Conservation (phyloP, 2,888 invertebrate species). For the Scaptomyza reducta region DNA sequence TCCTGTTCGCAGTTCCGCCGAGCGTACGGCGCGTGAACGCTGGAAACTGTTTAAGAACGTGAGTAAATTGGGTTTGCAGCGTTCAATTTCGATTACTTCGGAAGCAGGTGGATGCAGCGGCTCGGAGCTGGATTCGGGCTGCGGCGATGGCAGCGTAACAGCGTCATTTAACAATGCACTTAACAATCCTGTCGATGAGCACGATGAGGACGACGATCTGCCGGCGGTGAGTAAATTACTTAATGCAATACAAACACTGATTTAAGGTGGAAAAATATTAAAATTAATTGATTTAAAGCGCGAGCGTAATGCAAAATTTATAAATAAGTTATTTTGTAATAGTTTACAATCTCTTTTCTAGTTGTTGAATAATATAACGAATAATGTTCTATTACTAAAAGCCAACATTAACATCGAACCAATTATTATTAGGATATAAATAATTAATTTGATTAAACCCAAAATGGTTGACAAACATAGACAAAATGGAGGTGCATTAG, state of each 20-base stretch:
- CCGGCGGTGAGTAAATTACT: constrained; percentile 54
- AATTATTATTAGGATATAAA: background rate
- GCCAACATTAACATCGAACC: background rate
- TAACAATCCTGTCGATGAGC: constrained; percentile 44
- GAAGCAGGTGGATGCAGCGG: constrained; percentile 44
- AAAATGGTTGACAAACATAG: background rate
- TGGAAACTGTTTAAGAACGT: constrained; percentile 84
- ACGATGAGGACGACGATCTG: constrained; percentile 67
- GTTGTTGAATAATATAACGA: no score
- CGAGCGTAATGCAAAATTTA: no score
- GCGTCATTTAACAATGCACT: constrained; percentile 37
- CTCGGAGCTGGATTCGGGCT: constrained; percentile 41
- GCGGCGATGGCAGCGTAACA: constrained; percentile 48
- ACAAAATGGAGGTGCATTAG: background rate
- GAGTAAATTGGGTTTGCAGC: constrained; percentile 82
- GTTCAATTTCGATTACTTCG: constrained; percentile 69
- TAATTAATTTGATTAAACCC: background rate
- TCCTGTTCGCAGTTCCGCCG: constrained; percentile 41
- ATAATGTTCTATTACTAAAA: no score
- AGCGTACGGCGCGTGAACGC: constrained; percentile 85
- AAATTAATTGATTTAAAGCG: background rate
- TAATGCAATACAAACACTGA: background rate
- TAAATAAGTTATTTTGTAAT: no score
- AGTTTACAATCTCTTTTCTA: no score
- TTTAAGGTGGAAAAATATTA: background rate